Percentiles rank a stretch among this genome's conserved stretches.
These are phyloP conservation scores for Corella eumyota DNA, from an alignment of 23 tunicate genomes.

Conservation along the genomic window DNA sequence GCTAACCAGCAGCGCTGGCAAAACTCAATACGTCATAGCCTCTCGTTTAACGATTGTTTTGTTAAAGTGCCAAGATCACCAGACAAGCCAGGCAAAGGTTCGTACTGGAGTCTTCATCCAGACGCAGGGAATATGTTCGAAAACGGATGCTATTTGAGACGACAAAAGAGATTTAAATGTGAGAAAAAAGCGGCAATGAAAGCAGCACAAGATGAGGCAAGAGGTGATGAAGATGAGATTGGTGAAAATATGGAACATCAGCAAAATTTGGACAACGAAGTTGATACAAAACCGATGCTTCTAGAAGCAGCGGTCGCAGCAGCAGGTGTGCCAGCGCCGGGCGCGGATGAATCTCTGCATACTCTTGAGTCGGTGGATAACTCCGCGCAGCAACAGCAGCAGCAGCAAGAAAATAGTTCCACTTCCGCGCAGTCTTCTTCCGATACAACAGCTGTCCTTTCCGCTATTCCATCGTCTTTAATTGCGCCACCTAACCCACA, in stretches of 20 bases:
- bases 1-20: slow-evolving; percentile 99
- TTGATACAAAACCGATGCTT: slow-evolving; percentile 50
- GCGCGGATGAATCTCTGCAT: slow-evolving; percentile 6
- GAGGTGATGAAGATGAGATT: slow-evolving; percentile 21
- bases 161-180: slow-evolving; percentile 95
- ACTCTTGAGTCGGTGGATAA: slow-evolving; percentile 19
- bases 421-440: slow-evolving; percentile 3
- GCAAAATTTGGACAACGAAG: neutral
- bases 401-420: no score
- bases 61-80: slow-evolving; percentile 95
- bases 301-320: slow-evolving; percentile 14
- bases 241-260: slow-evolving; percentile 2
- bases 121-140: slow-evolving; percentile 99
- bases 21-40: slow-evolving; percentile 89
- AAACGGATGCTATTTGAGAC: slow-evolving; percentile 93
- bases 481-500: slow-evolving; percentile 14
- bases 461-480: slow-evolving; percentile 17
- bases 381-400: neutral
- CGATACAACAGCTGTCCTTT: slow-evolving; percentile 5
- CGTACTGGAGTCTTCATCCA: slow-evolving; percentile 98
- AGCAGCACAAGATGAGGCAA: slow-evolving; percentile 35
- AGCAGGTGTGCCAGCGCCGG: slow-evolving; percentile 11
- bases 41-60: slow-evolving; percentile 98
- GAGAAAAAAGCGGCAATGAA: slow-evolving; percentile 66
- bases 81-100: slow-evolving; percentile 98